Evolutionary conservation across 2,888 invertebrate species (phyloP).

Genomic region (Pyrgus malvae): DNA sequence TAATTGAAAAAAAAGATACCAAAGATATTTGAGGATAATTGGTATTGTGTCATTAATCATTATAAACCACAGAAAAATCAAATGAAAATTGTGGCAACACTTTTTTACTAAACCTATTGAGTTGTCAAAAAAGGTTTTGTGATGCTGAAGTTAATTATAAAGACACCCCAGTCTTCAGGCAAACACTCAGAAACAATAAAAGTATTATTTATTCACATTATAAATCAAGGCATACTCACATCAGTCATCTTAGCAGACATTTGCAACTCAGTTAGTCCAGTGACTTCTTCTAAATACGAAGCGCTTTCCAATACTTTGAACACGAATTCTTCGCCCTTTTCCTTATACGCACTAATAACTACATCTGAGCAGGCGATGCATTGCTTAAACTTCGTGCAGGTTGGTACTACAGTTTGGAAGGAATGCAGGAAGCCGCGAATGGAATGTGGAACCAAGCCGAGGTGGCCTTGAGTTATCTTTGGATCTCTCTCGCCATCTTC

Average conservation of each 20-base stretch:
- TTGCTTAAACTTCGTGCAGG: slow-evolving; percentile 91
- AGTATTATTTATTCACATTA: too few species aligned
- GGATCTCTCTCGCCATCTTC: slow-evolving; percentile 50
- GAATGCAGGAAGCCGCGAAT: slow-evolving; percentile 95
- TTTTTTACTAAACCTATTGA: too few species aligned
- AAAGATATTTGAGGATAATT: too few species aligned
- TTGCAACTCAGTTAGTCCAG: slow-evolving; percentile 87
- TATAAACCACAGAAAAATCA: too few species aligned
- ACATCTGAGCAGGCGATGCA: slow-evolving; percentile 95
- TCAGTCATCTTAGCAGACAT: slow-evolving; percentile 82
- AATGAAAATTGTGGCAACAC: too few species aligned
- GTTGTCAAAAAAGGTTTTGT: too few species aligned
- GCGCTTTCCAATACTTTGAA: slow-evolving; percentile 90
- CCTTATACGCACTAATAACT: slow-evolving; percentile 57
- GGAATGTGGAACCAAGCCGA: slow-evolving; percentile 95
- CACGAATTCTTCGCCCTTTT: slow-evolving; percentile 86
- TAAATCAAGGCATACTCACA: slow-evolving; percentile 53
- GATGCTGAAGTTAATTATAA: too few species aligned
- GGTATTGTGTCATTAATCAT: too few species aligned
- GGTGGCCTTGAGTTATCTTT: slow-evolving; percentile 77
- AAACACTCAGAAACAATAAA: too few species aligned
- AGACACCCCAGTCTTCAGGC: too few species aligned
- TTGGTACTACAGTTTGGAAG: slow-evolving; percentile 91
- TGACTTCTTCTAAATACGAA: slow-evolving; percentile 91
- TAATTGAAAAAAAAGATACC: too few species aligned